phyloP scores from a whole-genome alignment of 2,113 vertebrate species.

The Bagarius yarrelli region DNA sequence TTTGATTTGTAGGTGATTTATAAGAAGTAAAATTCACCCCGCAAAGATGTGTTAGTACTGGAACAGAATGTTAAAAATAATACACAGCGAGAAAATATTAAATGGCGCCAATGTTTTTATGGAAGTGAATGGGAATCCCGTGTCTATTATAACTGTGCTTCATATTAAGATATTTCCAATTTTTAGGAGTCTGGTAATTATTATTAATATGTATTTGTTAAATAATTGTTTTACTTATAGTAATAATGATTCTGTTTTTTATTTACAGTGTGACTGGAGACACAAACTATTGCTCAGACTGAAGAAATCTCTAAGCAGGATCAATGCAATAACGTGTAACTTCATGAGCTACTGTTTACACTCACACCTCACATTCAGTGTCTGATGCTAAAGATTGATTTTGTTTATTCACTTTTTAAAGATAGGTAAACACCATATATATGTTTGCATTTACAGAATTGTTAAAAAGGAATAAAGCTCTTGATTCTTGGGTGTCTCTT shows the following conservation, averaged over 20 bases:
- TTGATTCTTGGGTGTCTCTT: conserved; percentile 13
- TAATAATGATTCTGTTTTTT: not conserved
- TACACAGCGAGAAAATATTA: no score
- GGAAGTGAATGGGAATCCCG: not conserved
- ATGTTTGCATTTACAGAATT: conserved; percentile 60
- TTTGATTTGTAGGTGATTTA: no score
- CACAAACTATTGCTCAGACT: not conserved
- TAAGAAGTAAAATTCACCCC: no score
- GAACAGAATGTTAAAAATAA: not conserved
- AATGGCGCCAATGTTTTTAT: not conserved
- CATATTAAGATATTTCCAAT: not conserved
- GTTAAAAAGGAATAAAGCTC: conserved; percentile 24
- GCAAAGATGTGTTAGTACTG: not conserved
- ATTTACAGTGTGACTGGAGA: not conserved
- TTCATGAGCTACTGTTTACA: conserved; percentile 8
- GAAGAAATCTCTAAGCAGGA: not conserved
- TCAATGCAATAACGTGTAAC: not conserved
- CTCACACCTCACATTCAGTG: not conserved
- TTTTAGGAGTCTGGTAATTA: not conserved
- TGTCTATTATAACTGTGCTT: not conserved
- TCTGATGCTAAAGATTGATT: conserved; percentile 13
- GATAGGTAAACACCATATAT: conserved; percentile 56
- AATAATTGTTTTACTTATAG: not conserved
- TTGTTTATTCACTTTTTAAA: conserved; percentile 52
- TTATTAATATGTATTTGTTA: not conserved